Percentiles rank a stretch among this genome's conserved stretches.
These are phyloP conservation scores for Chloropsis cyanopogon DNA, from an alignment of 2,113 vertebrate genomes.

Conservation along the genomic window DNA sequence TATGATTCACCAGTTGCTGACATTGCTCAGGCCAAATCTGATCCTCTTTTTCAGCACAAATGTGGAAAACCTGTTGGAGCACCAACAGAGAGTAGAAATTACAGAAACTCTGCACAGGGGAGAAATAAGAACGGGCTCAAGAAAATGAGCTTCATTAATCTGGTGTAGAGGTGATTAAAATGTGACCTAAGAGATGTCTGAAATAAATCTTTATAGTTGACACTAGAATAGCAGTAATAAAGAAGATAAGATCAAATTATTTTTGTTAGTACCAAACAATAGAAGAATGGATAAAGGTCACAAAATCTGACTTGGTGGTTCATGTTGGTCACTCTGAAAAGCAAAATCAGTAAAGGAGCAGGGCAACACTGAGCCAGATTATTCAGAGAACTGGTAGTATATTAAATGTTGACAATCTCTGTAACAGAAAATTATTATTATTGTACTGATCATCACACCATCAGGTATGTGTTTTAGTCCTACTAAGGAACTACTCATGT, in stretches of 20 bases:
- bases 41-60: neutral
- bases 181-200: neutral
- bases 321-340: neutral
- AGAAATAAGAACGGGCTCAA: neutral
- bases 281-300: neutral
- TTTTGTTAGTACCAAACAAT: neutral
- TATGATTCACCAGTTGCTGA: neutral
- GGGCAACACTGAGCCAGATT: neutral
- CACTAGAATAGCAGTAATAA: neutral
- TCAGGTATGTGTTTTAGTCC: neutral
- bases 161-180: neutral
- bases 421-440: neutral
- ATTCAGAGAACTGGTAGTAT: neutral
- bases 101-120: neutral
- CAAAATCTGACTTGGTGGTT: neutral
- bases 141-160: neutral
- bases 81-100: neutral
- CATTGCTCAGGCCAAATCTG: neutral
- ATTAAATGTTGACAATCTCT: neutral
- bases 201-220: neutral
- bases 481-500: neutral
- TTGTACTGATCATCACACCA: neutral
- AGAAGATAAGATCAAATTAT: neutral
- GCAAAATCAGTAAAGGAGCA: neutral
- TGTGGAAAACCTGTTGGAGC: neutral